phyloP scores from a whole-genome alignment of 2,888 invertebrate genomes.

The Deladenus siricidicola region DNA sequence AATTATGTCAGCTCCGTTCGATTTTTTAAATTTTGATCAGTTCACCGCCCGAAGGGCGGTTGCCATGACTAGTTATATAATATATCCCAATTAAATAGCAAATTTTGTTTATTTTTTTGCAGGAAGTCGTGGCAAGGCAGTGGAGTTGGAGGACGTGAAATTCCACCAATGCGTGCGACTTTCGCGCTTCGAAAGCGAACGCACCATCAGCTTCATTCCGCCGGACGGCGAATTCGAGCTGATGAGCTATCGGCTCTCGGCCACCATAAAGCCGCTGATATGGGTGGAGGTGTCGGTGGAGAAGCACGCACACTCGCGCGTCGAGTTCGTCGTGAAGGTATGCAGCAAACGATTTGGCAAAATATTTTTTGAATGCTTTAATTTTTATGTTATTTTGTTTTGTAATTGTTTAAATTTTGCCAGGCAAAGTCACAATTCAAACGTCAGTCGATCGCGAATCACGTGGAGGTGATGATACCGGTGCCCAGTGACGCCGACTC shows the following conservation, averaged over 20 bases:
- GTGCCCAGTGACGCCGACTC: constrained; percentile 89
- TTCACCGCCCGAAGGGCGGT: too few relatives aligned
- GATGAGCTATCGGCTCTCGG: constrained; percentile 93
- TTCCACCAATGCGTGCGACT: constrained; percentile 95
- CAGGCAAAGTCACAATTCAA: constrained; percentile 93
- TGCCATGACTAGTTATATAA: too few relatives aligned
- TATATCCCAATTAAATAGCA: too few relatives aligned
- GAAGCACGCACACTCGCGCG: constrained; percentile 87
- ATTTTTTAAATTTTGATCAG: too few relatives aligned
- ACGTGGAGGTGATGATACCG: constrained; percentile 90
- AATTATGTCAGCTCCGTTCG: too few relatives aligned
- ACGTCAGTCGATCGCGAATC: constrained; percentile 90
- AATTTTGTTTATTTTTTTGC: constrained; percentile 2
- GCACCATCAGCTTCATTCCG: constrained; percentile 83
- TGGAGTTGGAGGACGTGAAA: constrained; percentile 94
- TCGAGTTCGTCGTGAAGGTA: constrained; percentile 92
- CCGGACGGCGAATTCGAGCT: constrained; percentile 98
- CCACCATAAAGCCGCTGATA: constrained; percentile 90
- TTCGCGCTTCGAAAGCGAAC: constrained; percentile 92
- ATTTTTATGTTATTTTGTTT: background rate
- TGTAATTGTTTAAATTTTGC: constrained; percentile 9
- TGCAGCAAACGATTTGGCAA: background rate
- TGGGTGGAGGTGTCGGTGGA: constrained; percentile 99
- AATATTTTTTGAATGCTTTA: background rate
- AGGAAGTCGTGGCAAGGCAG: constrained; percentile 70